A percentile compares a stretch with the other conserved stretches of the same genome.
These are phyloP conservation scores for Amphibalanus amphitrite DNA, from an alignment of 1,140 invertebrate genomes.

Conservation along the genomic window DNA sequence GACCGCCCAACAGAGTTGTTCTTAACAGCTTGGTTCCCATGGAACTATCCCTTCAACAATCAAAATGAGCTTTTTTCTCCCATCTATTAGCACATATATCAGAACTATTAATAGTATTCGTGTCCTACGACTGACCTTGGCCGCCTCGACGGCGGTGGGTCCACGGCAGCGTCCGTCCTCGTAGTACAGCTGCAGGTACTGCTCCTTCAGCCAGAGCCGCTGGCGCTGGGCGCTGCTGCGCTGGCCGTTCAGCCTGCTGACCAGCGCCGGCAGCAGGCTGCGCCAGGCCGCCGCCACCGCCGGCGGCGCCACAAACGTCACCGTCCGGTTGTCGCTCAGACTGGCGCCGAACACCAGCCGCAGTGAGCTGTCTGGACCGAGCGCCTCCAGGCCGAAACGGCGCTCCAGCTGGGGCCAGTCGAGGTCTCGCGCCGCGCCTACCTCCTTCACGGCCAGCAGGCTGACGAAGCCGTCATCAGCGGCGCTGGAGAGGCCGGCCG, in stretches of 20 bases:
- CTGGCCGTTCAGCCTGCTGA: conserved; percentile 52
- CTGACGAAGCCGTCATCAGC: conserved; percentile 49
- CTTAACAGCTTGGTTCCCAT: too few relatives aligned
- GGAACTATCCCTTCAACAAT: too few relatives aligned
- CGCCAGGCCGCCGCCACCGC: conserved; percentile 39
- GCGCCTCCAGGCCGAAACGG: conserved; percentile 19
- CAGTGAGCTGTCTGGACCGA: conserved; percentile 40
- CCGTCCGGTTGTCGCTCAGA: conserved; percentile 68
- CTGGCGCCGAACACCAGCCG: conserved; percentile 54
- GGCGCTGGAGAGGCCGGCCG: conserved; percentile 32
- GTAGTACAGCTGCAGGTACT: conserved; percentile 75
- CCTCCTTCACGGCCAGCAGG: conserved; percentile 52
- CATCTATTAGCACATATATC: too few relatives aligned
- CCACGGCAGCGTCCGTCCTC: conserved; percentile 58
- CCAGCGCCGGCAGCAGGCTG: conserved; percentile 41
- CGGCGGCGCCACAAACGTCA: conserved; percentile 68
- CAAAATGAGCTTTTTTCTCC: too few relatives aligned
- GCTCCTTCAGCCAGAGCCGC: conserved; percentile 76
- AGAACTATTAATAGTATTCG: too few relatives aligned
- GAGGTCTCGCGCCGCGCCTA: conserved; percentile 40
- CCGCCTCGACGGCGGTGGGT: conserved; percentile 72
- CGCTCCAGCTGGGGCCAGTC: conserved; percentile 18
- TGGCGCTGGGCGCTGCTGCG: conserved; percentile 55
- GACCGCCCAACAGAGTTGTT: too few relatives aligned
- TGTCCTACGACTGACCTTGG: conserved; percentile 42